These are phyloP conservation scores for Coelopa frigida DNA, from an alignment of 1,140 invertebrate species.

Conservation along the genomic window DNA sequence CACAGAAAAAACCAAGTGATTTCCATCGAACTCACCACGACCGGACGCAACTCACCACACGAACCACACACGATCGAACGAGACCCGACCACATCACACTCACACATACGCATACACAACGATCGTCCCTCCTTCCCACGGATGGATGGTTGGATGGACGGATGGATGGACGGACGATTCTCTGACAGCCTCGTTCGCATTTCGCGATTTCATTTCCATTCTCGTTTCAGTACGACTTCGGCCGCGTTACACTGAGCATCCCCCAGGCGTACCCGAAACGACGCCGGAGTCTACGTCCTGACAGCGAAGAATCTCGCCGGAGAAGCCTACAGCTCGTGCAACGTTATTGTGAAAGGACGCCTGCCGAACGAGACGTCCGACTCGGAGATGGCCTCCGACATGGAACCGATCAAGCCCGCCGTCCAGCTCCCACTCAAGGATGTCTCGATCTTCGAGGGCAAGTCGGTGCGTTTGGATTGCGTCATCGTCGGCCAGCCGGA, in stretches of 20 bases:
- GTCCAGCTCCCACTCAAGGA: slow-evolving; percentile 67
- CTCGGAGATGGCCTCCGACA: slow-evolving; percentile 61
- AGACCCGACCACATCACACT: too few relatives aligned
- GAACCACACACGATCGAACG: too few relatives aligned
- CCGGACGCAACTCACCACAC: background rate
- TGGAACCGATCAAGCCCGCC: slow-evolving; percentile 63
- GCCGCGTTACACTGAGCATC: slow-evolving; percentile 57
- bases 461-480: slow-evolving; percentile 64
- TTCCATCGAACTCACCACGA: background rate
- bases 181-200: slow-evolving; percentile 10
- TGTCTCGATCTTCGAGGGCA: slow-evolving; percentile 61
- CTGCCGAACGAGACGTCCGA: slow-evolving; percentile 66
- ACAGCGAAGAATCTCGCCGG: slow-evolving; percentile 58
- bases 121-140: background rate
- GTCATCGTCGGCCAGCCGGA: slow-evolving; percentile 78
- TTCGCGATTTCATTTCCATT: slow-evolving; percentile 10
- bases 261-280: slow-evolving; percentile 62
- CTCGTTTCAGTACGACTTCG: slow-evolving; percentile 52
- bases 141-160: background rate
- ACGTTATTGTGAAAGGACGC: slow-evolving; percentile 62
- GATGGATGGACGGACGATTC: background rate
- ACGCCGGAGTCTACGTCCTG: slow-evolving; percentile 61
- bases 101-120: slow-evolving; percentile 3
- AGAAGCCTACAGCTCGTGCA: slow-evolving; percentile 55
- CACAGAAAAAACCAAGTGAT: slow-evolving; percentile 1